Conservation (phyloP, 2,797 vertebrate species). For the Esox masquinongy region DNA sequence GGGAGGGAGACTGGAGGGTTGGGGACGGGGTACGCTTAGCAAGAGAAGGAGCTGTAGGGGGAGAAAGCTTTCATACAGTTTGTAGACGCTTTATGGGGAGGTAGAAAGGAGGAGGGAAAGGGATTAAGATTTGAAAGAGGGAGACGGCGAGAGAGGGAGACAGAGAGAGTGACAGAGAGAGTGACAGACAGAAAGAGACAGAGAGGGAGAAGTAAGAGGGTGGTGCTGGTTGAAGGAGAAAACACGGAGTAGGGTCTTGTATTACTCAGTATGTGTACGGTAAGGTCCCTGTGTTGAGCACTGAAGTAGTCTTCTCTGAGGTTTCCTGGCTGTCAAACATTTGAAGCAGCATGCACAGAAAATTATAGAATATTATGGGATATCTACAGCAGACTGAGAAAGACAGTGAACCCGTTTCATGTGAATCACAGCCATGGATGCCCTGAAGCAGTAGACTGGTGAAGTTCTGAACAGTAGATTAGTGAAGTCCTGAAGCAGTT, state of each 20-base stretch:
- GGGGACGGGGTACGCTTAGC: background rate
- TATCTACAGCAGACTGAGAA: conserved; percentile 23
- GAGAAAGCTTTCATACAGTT: too few relatives aligned
- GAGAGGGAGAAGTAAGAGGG: background rate
- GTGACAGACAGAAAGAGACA: background rate
- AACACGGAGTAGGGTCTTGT: conserved; percentile 36
- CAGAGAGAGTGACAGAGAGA: background rate
- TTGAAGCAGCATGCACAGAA: conserved; percentile 24
- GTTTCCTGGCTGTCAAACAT: conserved; percentile 27
- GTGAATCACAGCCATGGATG: background rate
- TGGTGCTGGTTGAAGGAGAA: conserved; percentile 14
- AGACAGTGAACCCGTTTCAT: background rate
- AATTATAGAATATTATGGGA: conserved; percentile 34
- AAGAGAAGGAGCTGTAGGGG: conserved; percentile 3
- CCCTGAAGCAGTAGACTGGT: background rate
- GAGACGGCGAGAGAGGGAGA: background rate
- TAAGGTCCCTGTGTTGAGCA: conserved; percentile 40
- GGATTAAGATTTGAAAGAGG: background rate
- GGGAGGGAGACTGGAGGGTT: conserved; percentile 7
- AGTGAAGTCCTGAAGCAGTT: too few relatives aligned
- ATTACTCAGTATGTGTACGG: conserved; percentile 43
- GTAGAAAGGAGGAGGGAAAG: background rate
- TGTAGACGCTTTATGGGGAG: background rate
- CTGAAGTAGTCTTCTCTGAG: conserved; percentile 44
- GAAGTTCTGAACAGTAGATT: background rate